A percentile compares a stretch with the other conserved stretches of the same genome.
These are phyloP conservation scores for Epinotia demarniana DNA, from an alignment of 2,888 invertebrate species.

Conservation along the genomic window DNA sequence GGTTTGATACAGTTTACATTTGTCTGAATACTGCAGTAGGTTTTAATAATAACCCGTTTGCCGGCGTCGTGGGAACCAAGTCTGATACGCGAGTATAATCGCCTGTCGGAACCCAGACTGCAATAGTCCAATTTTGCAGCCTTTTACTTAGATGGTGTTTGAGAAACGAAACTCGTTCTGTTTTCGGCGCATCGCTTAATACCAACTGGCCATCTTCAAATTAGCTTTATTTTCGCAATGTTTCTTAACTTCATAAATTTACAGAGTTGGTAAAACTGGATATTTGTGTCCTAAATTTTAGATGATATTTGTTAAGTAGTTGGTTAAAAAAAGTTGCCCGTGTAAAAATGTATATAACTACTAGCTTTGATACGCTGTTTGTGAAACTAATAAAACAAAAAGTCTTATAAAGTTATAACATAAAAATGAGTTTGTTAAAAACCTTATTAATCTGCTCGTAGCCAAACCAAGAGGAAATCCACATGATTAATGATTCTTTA, in stretches of 20 bases:
- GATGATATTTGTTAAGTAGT: conserved; percentile 8
- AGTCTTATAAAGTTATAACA: not conserved
- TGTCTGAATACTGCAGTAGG: conserved; percentile 62
- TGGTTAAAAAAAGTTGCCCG: conserved; percentile 2
- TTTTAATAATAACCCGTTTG: conserved; percentile 85
- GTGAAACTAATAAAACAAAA: not conserved
- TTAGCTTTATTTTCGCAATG: conserved; percentile 32
- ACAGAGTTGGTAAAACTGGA: conserved; percentile 20
- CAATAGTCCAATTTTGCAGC: conserved; percentile 84
- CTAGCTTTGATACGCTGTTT: not conserved
- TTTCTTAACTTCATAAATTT: conserved; percentile 29
- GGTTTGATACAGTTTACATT: conserved; percentile 59
- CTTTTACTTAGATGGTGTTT: conserved; percentile 80
- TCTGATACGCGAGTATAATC: conserved; percentile 84
- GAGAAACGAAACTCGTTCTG: conserved; percentile 61
- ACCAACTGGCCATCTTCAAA: conserved; percentile 21
- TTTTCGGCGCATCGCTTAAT: conserved; percentile 64
- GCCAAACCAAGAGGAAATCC: not conserved
- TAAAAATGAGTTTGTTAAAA: not conserved
- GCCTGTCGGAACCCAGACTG: conserved; percentile 80
- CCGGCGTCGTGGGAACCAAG: conserved; percentile 82
- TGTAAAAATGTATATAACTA: not conserved
- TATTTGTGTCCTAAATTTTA: conserved; percentile 17
- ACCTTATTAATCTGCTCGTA: not conserved
- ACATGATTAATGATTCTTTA: conserved; percentile 30